A percentile compares a stretch with the other conserved stretches of the same genome.
phyloP scores from a whole-genome alignment of 2,797 vertebrate genomes.

The Danio tinwini region DNA sequence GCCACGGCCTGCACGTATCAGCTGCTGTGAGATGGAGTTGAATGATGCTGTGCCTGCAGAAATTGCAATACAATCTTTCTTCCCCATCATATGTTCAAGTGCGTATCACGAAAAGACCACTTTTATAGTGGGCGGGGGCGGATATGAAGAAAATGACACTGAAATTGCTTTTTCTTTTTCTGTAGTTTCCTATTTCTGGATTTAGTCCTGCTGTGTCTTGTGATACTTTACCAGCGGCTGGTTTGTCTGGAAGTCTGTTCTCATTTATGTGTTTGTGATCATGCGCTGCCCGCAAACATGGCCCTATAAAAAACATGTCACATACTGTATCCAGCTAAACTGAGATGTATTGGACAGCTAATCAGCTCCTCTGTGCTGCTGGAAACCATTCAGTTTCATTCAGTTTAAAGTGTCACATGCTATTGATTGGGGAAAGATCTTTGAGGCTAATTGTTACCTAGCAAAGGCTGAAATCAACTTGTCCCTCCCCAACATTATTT shows the following conservation, averaged over 20 bases:
- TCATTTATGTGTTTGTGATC: slow-evolving; percentile 11
- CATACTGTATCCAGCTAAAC: slow-evolving; percentile 10
- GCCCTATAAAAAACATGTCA: slow-evolving; percentile 20
- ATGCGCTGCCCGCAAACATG: slow-evolving; percentile 4
- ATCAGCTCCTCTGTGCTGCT: slow-evolving; percentile 10
- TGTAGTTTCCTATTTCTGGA: slow-evolving; percentile 7
- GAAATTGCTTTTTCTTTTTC: slow-evolving; percentile 43
- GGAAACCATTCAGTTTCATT: slow-evolving; percentile 41
- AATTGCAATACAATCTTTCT: slow-evolving; percentile 44
- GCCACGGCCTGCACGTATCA: slow-evolving; percentile 15
- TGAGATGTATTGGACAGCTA: slow-evolving; percentile 3
- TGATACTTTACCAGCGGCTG: slow-evolving; percentile 29
- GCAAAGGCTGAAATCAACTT: slow-evolving; percentile 27
- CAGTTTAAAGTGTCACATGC: slow-evolving; percentile 36
- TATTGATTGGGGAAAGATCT: slow-evolving; percentile 25
- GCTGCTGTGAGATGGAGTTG: slow-evolving; percentile 18
- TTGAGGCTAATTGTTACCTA: slow-evolving; percentile 41
- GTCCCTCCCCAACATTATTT: slow-evolving; percentile 20
- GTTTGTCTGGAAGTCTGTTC: not conserved
- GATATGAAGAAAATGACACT: slow-evolving; percentile 37
- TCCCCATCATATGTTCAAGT: slow-evolving; percentile 31
- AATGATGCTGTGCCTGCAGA: slow-evolving; percentile 37
- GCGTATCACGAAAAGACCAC: slow-evolving; percentile 24
- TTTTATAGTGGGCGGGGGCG: slow-evolving; percentile 21
- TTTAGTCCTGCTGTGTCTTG: slow-evolving; percentile 5